These are phyloP conservation scores for Tetraneura akinire DNA, from an alignment of 1,140 invertebrate genomes.

Conservation along the genomic window DNA sequence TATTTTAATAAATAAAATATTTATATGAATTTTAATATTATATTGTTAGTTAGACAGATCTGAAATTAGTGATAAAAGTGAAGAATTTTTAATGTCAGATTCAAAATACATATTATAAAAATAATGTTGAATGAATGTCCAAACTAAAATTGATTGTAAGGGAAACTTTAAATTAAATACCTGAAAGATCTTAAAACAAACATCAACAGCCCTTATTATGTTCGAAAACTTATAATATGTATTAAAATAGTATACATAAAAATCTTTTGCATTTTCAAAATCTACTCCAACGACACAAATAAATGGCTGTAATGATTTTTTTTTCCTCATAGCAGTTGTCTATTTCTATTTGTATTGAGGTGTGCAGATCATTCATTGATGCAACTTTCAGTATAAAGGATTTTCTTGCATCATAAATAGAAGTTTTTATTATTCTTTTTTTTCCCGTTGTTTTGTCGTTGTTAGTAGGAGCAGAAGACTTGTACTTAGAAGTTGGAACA, in stretches of 20 bases:
- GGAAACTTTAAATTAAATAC: constrained; percentile 9
- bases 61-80: background rate
- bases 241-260: constrained; percentile 17
- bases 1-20: no score
- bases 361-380: constrained; percentile 20
- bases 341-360: constrained; percentile 4
- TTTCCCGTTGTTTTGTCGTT: background rate
- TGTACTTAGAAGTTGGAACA: constrained; percentile 5
- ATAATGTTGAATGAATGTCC: constrained; percentile 22
- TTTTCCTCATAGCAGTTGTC: background rate
- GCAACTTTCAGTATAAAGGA: background rate
- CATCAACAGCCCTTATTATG: background rate
- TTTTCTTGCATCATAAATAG: background rate
- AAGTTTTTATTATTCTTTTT: background rate
- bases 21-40: background rate
- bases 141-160: constrained; percentile 3
- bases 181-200: background rate
- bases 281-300: constrained; percentile 25
- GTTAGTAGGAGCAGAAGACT: no score
- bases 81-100: background rate
- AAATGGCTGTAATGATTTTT: constrained; percentile 23
- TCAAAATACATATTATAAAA: constrained; percentile 8
- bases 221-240: constrained; percentile 14
- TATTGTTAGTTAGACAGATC: background rate
- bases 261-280: background rate